Conservation (phyloP, 1,140 invertebrate species). For the Carcinoscorpius rotundicauda region DNA sequence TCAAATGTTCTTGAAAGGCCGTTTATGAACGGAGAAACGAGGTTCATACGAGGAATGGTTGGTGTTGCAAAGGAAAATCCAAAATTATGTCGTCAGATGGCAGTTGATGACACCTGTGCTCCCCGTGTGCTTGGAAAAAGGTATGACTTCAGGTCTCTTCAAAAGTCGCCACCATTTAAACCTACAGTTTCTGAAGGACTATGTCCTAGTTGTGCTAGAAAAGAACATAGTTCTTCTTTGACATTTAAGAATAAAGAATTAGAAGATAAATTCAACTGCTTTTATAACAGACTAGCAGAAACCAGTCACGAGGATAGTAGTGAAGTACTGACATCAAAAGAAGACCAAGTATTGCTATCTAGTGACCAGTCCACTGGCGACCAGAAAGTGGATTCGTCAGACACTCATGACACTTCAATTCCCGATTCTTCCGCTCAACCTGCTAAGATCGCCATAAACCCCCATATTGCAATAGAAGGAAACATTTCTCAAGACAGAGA, state of each 20-base stretch:
- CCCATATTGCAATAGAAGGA: too few species aligned
- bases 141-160: background rate
- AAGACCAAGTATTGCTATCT: constrained; percentile 19
- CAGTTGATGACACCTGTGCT: constrained; percentile 13
- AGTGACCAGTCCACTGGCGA: constrained; percentile 9
- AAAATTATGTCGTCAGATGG: constrained; percentile 21
- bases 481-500: too few species aligned
- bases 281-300: constrained; percentile 22
- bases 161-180: background rate
- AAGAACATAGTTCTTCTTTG: constrained; percentile 11
- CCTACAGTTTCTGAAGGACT: constrained; percentile 4
- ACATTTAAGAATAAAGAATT: constrained; percentile 20
- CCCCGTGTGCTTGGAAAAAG: too few species aligned
- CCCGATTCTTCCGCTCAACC: too few species aligned
- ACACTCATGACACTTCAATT: too few species aligned
- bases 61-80: constrained; percentile 16
- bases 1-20: constrained; percentile 3
- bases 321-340: constrained; percentile 21
- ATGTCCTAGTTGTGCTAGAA: constrained; percentile 19
- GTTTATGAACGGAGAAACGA: background rate
- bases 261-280: constrained; percentile 24
- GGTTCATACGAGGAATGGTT: background rate
- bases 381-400: constrained; percentile 7
- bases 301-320: constrained; percentile 22
- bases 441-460: too few species aligned